Evolutionary conservation across 2,113 vertebrate species (phyloP), one percentile per base, ranked within the genome.

Genomic region (Mesoclemmys tuberculata): DNA sequence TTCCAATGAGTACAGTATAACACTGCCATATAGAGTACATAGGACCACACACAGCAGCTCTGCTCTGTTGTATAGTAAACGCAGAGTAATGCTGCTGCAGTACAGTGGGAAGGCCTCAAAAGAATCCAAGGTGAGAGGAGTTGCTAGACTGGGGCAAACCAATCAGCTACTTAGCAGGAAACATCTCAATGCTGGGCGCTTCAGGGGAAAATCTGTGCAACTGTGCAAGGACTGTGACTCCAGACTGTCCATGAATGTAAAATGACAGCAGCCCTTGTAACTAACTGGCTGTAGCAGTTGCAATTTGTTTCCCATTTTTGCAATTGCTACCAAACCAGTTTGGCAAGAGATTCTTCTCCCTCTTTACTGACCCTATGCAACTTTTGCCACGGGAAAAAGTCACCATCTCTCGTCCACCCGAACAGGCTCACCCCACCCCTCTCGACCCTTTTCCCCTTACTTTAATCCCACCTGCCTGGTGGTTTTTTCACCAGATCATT

Each of bases 261-360:
- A 88, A 90, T 27, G 41, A 87, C 13, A 10, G 14, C 51, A 79
- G 68, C 2, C 46, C 12, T 27, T 81, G 27, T 7, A 41, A 78
- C 27, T 75, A 0, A 1, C 1, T 0, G 2, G 12, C 84, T 86
- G 5, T 5, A 80, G 44, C 38, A 79, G 61, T 26, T 77, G 5
- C 9, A 21, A 1, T 38, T 18, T n/a, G 18, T 5, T 31, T 54
- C 41, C n/a, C 86, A 3, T 14, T 56, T 46, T 4, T 80, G 64
- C 64, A 68, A 38, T 68, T 21, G 38, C 68, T 87, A 35, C 14
- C 24, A 9, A 4, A n/a, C 29, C 5, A 82, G 29, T 49, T 92
- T 56, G 86, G 16, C 49, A 88, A 51, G 31, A 12, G 48, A 18
- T 19, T 19, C 79, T 80, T 38, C 35, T 12, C 31, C 12, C n/a